A percentile compares a stretch with the other conserved stretches of the same genome.
Evolutionary conservation across 2,113 vertebrate genomes (phyloP).

Genomic region (Heloderma charlesbogerti): DNA sequence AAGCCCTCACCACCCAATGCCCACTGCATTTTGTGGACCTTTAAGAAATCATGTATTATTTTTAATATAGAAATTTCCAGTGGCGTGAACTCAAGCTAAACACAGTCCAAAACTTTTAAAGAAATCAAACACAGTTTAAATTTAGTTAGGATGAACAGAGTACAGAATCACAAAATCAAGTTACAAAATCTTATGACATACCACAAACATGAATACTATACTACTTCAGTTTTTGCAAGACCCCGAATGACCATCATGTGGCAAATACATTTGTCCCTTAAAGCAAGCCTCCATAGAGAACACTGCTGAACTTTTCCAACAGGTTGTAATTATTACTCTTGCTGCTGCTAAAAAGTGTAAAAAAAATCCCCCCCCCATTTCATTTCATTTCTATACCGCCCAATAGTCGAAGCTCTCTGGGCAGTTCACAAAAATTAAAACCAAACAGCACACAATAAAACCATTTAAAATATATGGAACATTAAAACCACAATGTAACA

Average conservation of each 20-base stretch:
- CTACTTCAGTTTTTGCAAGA: not conserved
- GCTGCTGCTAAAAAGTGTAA: not conserved
- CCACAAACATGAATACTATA: not conserved
- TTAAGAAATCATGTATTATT: not conserved
- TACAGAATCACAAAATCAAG: not conserved
- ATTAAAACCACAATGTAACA: too few relatives aligned
- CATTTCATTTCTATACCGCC: too few relatives aligned
- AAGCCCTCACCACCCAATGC: not conserved
- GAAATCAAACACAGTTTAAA: not conserved
- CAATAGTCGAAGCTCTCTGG: too few relatives aligned
- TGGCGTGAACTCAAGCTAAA: not conserved
- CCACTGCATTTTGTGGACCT: not conserved
- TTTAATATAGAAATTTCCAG: not conserved
- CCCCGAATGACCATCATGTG: not conserved
- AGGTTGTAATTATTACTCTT: not conserved
- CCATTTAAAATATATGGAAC: too few relatives aligned
- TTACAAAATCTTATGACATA: not conserved
- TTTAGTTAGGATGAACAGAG: not conserved
- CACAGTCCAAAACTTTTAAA: not conserved
- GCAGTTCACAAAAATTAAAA: too few relatives aligned
- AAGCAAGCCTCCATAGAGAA: not conserved
- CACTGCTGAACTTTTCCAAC: not conserved
- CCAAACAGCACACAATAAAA: too few relatives aligned
- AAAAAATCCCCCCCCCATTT: too few relatives aligned
- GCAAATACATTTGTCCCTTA: not conserved